Conservation (phyloP, 2,888 invertebrate genomes). For the Pantelozetes paolii region DNA sequence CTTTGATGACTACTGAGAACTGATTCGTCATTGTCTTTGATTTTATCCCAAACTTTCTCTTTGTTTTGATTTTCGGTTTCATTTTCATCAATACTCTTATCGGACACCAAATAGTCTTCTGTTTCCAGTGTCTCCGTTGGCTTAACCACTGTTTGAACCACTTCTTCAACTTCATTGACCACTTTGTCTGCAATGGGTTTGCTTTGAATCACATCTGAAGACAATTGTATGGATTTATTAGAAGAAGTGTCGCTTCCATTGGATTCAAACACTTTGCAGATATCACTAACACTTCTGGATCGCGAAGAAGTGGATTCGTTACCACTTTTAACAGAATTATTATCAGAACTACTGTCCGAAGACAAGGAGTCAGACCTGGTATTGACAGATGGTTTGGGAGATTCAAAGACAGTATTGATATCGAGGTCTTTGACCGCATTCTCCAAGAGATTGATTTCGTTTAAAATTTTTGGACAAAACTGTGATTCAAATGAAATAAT, state of each 20-base stretch:
- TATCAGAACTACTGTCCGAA: not conserved
- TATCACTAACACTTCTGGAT: constrained; percentile 59
- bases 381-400: not conserved
- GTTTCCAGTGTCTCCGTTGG: not conserved
- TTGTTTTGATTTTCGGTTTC: too few relatives aligned
- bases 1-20: constrained; percentile 52
- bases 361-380: not conserved
- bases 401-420: not conserved
- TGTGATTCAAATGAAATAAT: not conserved
- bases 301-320: not conserved
- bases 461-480: not conserved
- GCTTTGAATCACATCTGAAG: not conserved
- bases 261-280: constrained; percentile 61
- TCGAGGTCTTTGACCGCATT: constrained; percentile 5
- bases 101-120: not conserved
- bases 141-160: not conserved
- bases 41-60: constrained; percentile 15
- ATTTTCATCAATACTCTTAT: not conserved
- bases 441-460: not conserved
- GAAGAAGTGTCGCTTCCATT: not conserved
- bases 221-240: not conserved
- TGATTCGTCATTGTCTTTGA: not conserved
- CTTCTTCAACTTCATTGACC: not conserved
- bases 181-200: not conserved
- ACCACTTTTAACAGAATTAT: not conserved